Conservation (phyloP, 1,140 invertebrate species). For the Notospermus geniculatus region DNA sequence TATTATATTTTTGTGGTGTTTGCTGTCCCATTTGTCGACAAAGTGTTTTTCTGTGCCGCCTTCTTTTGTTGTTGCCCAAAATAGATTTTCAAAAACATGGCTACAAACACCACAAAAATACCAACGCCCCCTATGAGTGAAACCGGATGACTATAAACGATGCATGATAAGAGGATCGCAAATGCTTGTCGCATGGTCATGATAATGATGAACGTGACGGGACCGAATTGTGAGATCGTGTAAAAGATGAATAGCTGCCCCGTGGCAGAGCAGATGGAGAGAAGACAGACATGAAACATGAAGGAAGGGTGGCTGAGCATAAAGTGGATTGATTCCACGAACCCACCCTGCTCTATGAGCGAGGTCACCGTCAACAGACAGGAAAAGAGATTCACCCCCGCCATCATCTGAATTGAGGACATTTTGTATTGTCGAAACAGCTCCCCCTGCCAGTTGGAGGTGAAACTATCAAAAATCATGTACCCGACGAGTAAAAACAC, state of each 20-base stretch:
- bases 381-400: constrained; percentile 93
- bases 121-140: constrained; percentile 76
- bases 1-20: constrained; percentile 16
- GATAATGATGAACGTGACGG: constrained; percentile 95
- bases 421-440: constrained; percentile 81
- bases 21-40: constrained; percentile 1
- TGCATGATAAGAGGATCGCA: constrained; percentile 90
- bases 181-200: constrained; percentile 95
- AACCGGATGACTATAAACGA: constrained; percentile 88
- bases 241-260: constrained; percentile 97
- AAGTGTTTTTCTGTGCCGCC: constrained; percentile 17
- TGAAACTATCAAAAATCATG: constrained; percentile 96
- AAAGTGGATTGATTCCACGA: constrained; percentile 74
- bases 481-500: constrained; percentile 82
- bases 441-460: constrained; percentile 95
- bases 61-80: constrained; percentile 66
- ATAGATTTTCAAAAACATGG: constrained; percentile 85
- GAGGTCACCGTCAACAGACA: constrained; percentile 87
- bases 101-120: constrained; percentile 81
- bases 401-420: constrained; percentile 95
- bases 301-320: constrained; percentile 78
- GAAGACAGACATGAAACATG: constrained; percentile 74
- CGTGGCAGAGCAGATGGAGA: constrained; percentile 84
- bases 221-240: constrained; percentile 92
- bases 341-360: constrained; percentile 80